Evolutionary conservation across 2,797 vertebrate genomes (phyloP), one percentile per base, ranked within the genome.

Genomic region (Helarctos malayanus): DNA sequence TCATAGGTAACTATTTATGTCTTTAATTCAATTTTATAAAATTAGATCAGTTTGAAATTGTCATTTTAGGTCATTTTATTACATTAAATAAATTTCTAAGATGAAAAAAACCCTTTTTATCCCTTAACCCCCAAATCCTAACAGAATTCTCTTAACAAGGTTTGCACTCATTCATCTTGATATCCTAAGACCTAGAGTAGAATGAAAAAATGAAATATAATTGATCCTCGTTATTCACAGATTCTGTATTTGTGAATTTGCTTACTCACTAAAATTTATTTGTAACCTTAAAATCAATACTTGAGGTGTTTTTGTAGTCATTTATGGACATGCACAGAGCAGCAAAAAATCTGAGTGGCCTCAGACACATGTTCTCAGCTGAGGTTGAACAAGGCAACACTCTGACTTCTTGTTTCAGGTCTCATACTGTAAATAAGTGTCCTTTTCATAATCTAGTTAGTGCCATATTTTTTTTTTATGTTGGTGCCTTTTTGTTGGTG

Each of bases 11-110:
- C 41, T 71, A 71, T 88, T 94, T 87, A 73, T 18, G 63, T 52
- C 29, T 79, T 49, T 86, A 71, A 87, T 91, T 90, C 38, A 57
- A 90, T 45, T 41, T 79, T 79, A 73, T 73, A 65, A 87, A 95
- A 63, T 90, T 68, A 69, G 27, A 78, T 52, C 57, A 83, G 3
- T 81, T 75, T 82, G 71, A 83, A 69, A 1, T 16, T 59, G 47
- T 71, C 27, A 88, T 63, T 76, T 92, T 78, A 82, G 41, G 38
- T 63, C 32, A 83, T 76, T 89, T 85, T 87, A 52, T 57, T 65
- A 69, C 19, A 47, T 68, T 45, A 49, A 85, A 92, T 7, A 69
- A 78, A 91, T 61, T 63, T 91, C 9, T 71, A 84, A 68, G 45
- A 65, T 69, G 27, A 82, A n/a, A 87, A 12, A 79, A 5, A 6